Base-by-base conservation (phyloP, 2,113 vertebrate species). In the Pelecanus crispus region DNA sequence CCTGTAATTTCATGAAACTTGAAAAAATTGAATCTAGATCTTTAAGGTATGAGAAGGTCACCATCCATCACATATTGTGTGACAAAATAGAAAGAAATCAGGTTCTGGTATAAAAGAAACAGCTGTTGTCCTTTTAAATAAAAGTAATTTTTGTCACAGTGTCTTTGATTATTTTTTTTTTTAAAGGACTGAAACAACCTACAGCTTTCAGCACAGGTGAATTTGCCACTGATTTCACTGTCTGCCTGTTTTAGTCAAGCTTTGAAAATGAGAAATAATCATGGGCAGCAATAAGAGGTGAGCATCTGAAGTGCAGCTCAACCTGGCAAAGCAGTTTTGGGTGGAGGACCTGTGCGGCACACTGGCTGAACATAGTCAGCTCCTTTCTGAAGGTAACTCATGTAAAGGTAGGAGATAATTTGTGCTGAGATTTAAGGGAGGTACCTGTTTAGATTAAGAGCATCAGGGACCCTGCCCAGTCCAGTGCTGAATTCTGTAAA, bases 1-100 rank as follows among this genome's bases (percentile, higher is more conserved):
- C 96, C 34, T 85, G 81, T 24, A 94, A 62, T 58, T 88, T 96
- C 82, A 86, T 25, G 1, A 95, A 75, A 72, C 95, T 94, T 74
- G 97, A 94, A 44, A 95, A 68, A 44, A 96, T 42, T 0, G 47
- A 92, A 34, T 96, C 96, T 81, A 95, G 32, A 56, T 91, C 80
- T 98, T 92, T 38, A 49, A 85, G 17, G 31, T 32, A 40, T 13
- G 32, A 95, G 62, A 96, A 94, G 14, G 21, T 56, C 50, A 65
- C 11, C 13, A 10, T 29, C n/a, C 47, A 25, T 13, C 3, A 3
- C 4, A 24, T 24, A 6, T 17, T 15, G 16, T n/a, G 17, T 45
- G 24, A 65, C 9, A 45, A 34, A 68, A 85, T 62, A n/a, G 25
- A 55, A 85, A 90, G 6, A 52, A 78, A 77, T 63, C 22, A 63